Percentiles rank a stretch among this genome's conserved stretches.
phyloP scores from a whole-genome alignment of 2,888 invertebrate genomes.

The Ornithoptera priamus region DNA sequence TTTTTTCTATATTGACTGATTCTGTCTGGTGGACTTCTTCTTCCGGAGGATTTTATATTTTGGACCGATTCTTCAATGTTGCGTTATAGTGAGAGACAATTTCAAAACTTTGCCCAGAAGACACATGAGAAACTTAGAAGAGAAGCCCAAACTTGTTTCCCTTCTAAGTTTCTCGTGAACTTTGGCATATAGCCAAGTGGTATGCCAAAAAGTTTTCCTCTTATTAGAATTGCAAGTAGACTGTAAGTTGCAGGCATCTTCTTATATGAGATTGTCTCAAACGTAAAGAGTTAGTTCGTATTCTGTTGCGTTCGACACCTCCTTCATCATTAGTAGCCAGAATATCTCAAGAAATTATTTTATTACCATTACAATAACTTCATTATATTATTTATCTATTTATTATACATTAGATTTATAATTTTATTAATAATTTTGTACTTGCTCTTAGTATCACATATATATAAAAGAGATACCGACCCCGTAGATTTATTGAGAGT shows the following conservation, averaged over 20 bases:
- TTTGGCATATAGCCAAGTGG: conserved; percentile 6
- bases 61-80: too few relatives aligned
- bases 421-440: background rate
- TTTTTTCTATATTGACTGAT: too few relatives aligned
- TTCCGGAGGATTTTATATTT: too few relatives aligned
- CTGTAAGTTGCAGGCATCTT: conserved; percentile 7
- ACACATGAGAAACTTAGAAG: too few relatives aligned
- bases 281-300: background rate
- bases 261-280: background rate
- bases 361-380: background rate
- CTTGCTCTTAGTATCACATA: too few relatives aligned
- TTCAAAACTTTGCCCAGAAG: too few relatives aligned
- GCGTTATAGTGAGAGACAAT: too few relatives aligned
- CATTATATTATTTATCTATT: background rate
- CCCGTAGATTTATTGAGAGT: too few relatives aligned
- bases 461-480: too few relatives aligned
- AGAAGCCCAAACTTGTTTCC: background rate
- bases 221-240: conserved; percentile 5
- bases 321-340: background rate
- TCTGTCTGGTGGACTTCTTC: too few relatives aligned
- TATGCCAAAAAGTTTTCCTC: background rate
- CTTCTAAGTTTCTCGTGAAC: too few relatives aligned
- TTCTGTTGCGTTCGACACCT: background rate
- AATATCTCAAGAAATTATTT: background rate
- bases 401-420: background rate